Evolutionary conservation across 2,888 invertebrate genomes (phyloP).

Genomic region (Lithophane ornitopus): DNA sequence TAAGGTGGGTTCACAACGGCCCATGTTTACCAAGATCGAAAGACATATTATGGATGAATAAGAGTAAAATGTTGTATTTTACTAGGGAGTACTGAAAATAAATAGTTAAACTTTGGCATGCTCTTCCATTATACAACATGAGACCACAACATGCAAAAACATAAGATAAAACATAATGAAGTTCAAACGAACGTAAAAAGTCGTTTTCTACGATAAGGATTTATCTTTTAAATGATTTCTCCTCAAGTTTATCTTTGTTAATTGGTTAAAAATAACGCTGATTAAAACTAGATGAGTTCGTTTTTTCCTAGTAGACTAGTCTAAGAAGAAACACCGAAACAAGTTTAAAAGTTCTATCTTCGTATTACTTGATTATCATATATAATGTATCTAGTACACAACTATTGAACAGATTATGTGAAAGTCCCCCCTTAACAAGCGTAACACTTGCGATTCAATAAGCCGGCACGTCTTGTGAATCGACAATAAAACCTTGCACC

Average conservation of each 20-base stretch:
- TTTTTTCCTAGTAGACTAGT: not conserved
- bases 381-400: not conserved
- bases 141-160: not conserved
- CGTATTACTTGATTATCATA: not conserved
- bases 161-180: not conserved
- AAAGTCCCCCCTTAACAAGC: slow-evolving; percentile 12
- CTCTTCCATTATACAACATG: not conserved
- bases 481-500: slow-evolving; percentile 68
- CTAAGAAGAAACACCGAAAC: not conserved
- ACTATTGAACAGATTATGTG: slow-evolving; percentile 15
- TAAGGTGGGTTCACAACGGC: not conserved
- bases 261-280: not conserved
- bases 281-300: not conserved
- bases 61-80: not conserved
- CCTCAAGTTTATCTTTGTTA: not conserved
- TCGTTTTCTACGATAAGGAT: not conserved
- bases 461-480: slow-evolving; percentile 50
- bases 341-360: not conserved
- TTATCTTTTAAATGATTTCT: not conserved
- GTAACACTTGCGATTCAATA: slow-evolving; percentile 51
- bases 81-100: not conserved
- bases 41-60: not conserved
- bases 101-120: not conserved
- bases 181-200: not conserved
- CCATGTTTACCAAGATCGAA: not conserved